Conservation (phyloP, 2,797 vertebrate genomes). For the Ceryle rudis region DNA sequence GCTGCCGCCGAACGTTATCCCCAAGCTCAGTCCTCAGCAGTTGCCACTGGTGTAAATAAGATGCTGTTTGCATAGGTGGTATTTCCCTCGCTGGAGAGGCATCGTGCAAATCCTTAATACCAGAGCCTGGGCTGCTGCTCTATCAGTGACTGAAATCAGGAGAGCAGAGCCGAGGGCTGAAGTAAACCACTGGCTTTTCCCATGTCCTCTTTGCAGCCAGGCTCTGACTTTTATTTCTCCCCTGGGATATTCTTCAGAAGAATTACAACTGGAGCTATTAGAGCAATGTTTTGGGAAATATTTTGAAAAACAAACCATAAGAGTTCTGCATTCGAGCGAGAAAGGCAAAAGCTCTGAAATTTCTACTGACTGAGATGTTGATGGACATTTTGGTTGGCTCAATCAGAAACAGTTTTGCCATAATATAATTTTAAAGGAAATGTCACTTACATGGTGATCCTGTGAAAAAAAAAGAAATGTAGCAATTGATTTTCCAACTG, state of each 20-base stretch:
- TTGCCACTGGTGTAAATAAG: not conserved
- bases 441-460: not conserved
- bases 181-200: not conserved
- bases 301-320: not conserved
- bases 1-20: not conserved
- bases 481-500: not conserved
- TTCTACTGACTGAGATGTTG: not conserved
- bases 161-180: not conserved
- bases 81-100: not conserved
- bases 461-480: not conserved
- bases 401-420: not conserved
- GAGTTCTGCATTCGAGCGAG: not conserved
- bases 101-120: rapidly evolving
- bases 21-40: not conserved
- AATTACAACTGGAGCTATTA: not conserved
- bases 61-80: not conserved
- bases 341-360: not conserved
- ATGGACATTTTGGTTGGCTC: not conserved
- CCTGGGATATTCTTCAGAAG: not conserved
- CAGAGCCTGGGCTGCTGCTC: not conserved
- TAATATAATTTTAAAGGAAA: not conserved
- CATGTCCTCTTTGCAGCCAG: conserved; percentile 16
- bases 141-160: not conserved
- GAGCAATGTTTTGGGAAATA: not conserved
- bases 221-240: not conserved